These are phyloP conservation scores for Papilio polyxenes DNA, from an alignment of 1,140 invertebrate genomes.

Conservation along the genomic window DNA sequence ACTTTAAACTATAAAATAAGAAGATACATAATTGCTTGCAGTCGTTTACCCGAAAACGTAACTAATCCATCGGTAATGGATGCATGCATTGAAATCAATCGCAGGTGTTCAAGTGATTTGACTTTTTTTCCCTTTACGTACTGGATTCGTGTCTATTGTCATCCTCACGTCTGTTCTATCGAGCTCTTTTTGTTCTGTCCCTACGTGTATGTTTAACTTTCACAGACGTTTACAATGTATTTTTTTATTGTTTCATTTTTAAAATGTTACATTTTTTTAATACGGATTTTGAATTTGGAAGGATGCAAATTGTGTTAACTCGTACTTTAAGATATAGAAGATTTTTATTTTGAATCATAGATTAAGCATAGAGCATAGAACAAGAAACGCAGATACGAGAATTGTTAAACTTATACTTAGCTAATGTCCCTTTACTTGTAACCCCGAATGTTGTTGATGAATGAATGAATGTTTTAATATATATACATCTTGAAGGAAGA, in stretches of 20 bases:
- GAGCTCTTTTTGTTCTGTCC: constrained; percentile 22
- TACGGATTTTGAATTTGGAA: not conserved
- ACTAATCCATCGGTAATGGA: constrained; percentile 69
- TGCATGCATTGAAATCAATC: constrained; percentile 67
- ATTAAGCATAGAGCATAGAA: not conserved
- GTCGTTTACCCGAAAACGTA: constrained; percentile 36
- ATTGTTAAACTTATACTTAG: no score
- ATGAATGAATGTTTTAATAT: no score
- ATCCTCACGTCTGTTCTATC: constrained; percentile 42
- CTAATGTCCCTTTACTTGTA: no score
- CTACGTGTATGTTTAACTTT: constrained; percentile 28
- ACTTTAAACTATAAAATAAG: not conserved
- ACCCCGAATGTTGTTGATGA: no score
- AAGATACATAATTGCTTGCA: not conserved
- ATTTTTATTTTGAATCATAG: not conserved
- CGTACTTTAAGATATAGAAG: not conserved
- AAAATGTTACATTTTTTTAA: not conserved
- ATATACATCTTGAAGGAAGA: no score
- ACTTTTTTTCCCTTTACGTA: constrained; percentile 58
- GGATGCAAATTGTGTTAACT: not conserved
- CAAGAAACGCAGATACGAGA: not conserved
- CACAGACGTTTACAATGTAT: constrained; percentile 26
- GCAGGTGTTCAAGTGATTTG: constrained; percentile 75
- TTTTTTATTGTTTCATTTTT: constrained; percentile 8
- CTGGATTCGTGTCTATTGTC: constrained; percentile 55